Evolutionary conservation across 2,797 vertebrate species (phyloP).

Genomic region (Thalassophryne amazonica): DNA sequence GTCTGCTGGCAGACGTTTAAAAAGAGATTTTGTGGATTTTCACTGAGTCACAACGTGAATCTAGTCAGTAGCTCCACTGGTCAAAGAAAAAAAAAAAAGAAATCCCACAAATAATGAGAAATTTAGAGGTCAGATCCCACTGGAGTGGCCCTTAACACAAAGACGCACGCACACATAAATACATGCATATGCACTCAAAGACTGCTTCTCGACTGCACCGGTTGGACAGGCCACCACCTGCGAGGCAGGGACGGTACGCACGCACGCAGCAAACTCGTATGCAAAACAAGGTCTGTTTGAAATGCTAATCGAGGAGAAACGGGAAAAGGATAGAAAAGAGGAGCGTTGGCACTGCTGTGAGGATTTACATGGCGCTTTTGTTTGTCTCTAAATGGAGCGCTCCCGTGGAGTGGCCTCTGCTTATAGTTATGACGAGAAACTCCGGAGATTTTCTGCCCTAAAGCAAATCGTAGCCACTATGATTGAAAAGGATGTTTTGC

Average conservation of each 20-base stretch:
- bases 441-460: slow-evolving; percentile 42
- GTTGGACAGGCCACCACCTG: slow-evolving; percentile 71
- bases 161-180: slow-evolving; percentile 12
- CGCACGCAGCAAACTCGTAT: slow-evolving; percentile 63
- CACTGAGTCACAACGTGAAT: slow-evolving; percentile 47
- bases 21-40: slow-evolving; percentile 68
- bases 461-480: slow-evolving; percentile 35
- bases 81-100: slow-evolving; percentile 37
- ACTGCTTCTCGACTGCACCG: slow-evolving; percentile 42
- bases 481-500: slow-evolving; percentile 47
- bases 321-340: slow-evolving; percentile 41
- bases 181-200: slow-evolving; percentile 17
- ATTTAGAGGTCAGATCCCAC: slow-evolving; percentile 59
- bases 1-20: slow-evolving; percentile 56
- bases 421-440: slow-evolving; percentile 55
- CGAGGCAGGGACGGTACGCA: slow-evolving; percentile 64
- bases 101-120: slow-evolving; percentile 46
- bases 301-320: slow-evolving; percentile 74
- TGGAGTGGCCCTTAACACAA: slow-evolving; percentile 27
- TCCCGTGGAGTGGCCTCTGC: slow-evolving; percentile 59
- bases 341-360: slow-evolving; percentile 59
- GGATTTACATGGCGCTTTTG: slow-evolving; percentile 70
- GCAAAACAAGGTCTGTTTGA: slow-evolving; percentile 79
- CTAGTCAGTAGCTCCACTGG: slow-evolving; percentile 24
- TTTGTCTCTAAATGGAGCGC: slow-evolving; percentile 65